Percentiles rank a stretch among this genome's conserved stretches.
phyloP scores from a whole-genome alignment of 2,113 vertebrate species.

The Centropus unirufus region DNA sequence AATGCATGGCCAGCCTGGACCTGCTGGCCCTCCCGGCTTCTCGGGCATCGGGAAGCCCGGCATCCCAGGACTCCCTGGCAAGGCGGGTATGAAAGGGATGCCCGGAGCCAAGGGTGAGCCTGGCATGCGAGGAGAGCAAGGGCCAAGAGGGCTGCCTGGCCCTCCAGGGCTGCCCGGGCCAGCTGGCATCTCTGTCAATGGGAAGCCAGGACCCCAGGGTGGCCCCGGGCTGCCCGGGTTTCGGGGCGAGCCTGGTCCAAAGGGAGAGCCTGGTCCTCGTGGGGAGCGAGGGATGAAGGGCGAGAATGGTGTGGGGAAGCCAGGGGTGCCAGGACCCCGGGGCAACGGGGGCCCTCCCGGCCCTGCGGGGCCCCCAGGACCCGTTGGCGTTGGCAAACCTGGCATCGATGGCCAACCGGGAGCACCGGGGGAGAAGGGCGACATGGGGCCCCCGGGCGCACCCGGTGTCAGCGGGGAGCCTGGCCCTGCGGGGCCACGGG shows the following conservation, averaged over 20 bases:
- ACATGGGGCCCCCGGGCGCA: slow-evolving; percentile 83
- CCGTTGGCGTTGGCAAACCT: slow-evolving; percentile 85
- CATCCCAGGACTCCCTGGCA: slow-evolving; percentile 91
- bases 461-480: slow-evolving; percentile 82
- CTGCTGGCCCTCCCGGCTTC: slow-evolving; percentile 90
- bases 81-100: slow-evolving; percentile 88
- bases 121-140: slow-evolving; percentile 87
- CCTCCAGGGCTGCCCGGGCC: slow-evolving; percentile 93
- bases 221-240: slow-evolving; percentile 85
- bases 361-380: slow-evolving; percentile 76
- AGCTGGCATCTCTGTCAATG: slow-evolving; percentile 91
- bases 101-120: slow-evolving; percentile 83
- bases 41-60: slow-evolving; percentile 93
- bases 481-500: slow-evolving; percentile 84
- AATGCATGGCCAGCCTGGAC: slow-evolving; percentile 90
- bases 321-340: slow-evolving; percentile 84
- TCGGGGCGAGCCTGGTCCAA: slow-evolving; percentile 88
- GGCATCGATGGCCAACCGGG: slow-evolving; percentile 89
- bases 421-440: slow-evolving; percentile 85
- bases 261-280: slow-evolving; percentile 83
- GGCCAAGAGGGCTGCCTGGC: slow-evolving; percentile 86
- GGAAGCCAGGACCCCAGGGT: slow-evolving; percentile 91
- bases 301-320: slow-evolving; percentile 91
- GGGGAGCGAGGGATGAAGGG: slow-evolving; percentile 91
- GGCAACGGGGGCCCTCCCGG: slow-evolving; percentile 87